Percentiles rank a stretch among this genome's conserved stretches.
These are phyloP conservation scores for Euglossa dilemma DNA, from an alignment of 1,140 invertebrate genomes.

Conservation along the genomic window DNA sequence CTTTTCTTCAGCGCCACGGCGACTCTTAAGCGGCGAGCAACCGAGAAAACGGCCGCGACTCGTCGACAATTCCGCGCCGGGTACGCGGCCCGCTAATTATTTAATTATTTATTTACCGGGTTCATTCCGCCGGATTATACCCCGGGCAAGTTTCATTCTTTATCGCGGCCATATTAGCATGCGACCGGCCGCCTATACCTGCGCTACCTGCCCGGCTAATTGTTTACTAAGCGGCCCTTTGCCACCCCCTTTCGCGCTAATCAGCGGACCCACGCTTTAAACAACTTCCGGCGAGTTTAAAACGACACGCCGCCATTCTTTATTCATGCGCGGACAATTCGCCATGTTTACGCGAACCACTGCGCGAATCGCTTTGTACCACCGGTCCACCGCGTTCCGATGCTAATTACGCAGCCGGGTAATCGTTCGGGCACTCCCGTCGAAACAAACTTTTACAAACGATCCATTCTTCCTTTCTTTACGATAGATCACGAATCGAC, in stretches of 20 bases:
- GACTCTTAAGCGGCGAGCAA: constrained; percentile 54
- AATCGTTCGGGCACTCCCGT: neutral
- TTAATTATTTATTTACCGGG: constrained; percentile 76
- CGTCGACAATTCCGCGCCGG: constrained; percentile 31
- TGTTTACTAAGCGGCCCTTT: constrained; percentile 70
- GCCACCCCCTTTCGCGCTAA: constrained; percentile 55
- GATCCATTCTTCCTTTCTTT: too few species aligned
- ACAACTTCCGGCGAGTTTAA: constrained; percentile 56
- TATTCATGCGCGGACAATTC: constrained; percentile 47
- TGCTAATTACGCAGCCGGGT: neutral
- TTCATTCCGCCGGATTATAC: constrained; percentile 70
- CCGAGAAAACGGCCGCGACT: constrained; percentile 56
- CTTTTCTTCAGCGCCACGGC: constrained; percentile 55
- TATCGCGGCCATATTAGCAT: constrained; percentile 67
- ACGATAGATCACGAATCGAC: too few species aligned
- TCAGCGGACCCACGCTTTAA: constrained; percentile 62
- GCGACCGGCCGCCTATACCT: constrained; percentile 38
- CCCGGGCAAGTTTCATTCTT: constrained; percentile 72
- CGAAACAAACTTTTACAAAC: too few species aligned
- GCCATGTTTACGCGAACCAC: neutral
- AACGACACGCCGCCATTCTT: constrained; percentile 34
- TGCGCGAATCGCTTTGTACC: constrained; percentile 8
- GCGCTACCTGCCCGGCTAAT: constrained; percentile 59
- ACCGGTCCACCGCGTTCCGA: neutral
- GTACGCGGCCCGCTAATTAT: constrained; percentile 66